These are phyloP conservation scores for Aporrectodea caliginosa DNA, from an alignment of 1,140 invertebrate genomes.

Conservation along the genomic window DNA sequence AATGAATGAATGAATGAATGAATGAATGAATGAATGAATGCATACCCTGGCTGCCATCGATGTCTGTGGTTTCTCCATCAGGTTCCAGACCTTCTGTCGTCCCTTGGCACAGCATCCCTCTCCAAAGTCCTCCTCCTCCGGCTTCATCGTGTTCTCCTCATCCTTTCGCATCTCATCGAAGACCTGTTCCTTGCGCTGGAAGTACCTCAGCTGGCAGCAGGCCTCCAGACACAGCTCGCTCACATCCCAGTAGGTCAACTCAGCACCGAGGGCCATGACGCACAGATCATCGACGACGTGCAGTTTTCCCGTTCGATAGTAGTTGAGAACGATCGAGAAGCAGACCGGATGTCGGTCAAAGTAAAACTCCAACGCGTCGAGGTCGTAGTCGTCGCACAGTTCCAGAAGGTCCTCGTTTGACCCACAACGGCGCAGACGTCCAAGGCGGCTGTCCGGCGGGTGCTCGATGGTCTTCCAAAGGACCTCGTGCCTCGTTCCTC, in stretches of 20 bases:
- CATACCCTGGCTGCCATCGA: slow-evolving; percentile 90
- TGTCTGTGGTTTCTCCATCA: slow-evolving; percentile 93
- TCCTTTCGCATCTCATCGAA: slow-evolving; percentile 94
- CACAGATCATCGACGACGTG: slow-evolving; percentile 57
- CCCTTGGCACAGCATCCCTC: slow-evolving; percentile 83
- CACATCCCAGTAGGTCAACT: slow-evolving; percentile 96
- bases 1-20: too few species aligned
- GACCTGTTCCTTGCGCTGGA: slow-evolving; percentile 94
- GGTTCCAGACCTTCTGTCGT: slow-evolving; percentile 96
- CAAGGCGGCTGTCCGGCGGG: slow-evolving; percentile 80
- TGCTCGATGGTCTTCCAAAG: slow-evolving; percentile 92
- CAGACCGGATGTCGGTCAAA: slow-evolving; percentile 29
- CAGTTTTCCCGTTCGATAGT: slow-evolving; percentile 27
- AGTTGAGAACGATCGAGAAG: slow-evolving; percentile 17
- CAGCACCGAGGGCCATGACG: slow-evolving; percentile 94
- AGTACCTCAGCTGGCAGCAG: slow-evolving; percentile 97
- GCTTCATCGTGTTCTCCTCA: slow-evolving; percentile 84
- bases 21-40: too few species aligned
- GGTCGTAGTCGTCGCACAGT: slow-evolving; percentile 24
- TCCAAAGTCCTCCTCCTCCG: slow-evolving; percentile 89
- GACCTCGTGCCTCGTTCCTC: slow-evolving; percentile 92
- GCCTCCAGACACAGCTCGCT: slow-evolving; percentile 95
- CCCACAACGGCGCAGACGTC: slow-evolving; percentile 85
- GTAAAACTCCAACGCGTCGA: slow-evolving; percentile 23
- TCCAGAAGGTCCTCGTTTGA: slow-evolving; percentile 64